A percentile compares a stretch with the other conserved stretches of the same genome.
These are phyloP conservation scores for Lathamus discolor DNA, from an alignment of 2,113 vertebrate genomes.

Conservation along the genomic window DNA sequence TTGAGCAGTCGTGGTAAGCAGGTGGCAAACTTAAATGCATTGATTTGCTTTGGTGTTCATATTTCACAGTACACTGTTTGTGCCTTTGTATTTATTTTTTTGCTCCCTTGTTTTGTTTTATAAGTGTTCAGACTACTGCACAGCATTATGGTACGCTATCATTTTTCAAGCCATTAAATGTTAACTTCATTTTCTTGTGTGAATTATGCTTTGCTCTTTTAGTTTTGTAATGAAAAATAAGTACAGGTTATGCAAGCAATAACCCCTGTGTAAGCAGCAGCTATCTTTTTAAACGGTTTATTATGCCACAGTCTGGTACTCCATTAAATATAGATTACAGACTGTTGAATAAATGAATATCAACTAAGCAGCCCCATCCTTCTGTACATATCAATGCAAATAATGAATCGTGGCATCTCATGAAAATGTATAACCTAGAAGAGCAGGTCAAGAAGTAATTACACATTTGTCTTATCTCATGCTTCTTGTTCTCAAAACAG, in stretches of 20 bases:
- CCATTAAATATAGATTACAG: conserved; percentile 87
- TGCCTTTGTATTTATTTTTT: conserved; percentile 46
- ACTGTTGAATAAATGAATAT: conserved; percentile 84
- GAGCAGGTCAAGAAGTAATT: conserved; percentile 80
- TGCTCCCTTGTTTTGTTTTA: conserved; percentile 66
- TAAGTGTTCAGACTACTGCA: conserved; percentile 57
- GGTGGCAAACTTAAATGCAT: conserved; percentile 14
- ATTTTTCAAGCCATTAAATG: conserved; percentile 80
- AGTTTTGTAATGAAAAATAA: conserved; percentile 84
- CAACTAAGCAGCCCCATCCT: conserved; percentile 74
- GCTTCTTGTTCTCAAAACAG: conserved; percentile 73
- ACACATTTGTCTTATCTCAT: conserved; percentile 80
- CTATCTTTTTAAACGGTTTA: conserved; percentile 82
- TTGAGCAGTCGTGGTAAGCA: background rate
- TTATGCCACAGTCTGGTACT: conserved; percentile 83
- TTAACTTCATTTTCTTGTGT: conserved; percentile 81
- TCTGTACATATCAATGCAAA: conserved; percentile 78
- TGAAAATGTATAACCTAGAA: conserved; percentile 77
- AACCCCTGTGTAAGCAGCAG: conserved; percentile 76
- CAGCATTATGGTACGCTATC: conserved; percentile 63
- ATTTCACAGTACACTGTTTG: conserved; percentile 43
- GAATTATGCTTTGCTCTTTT: conserved; percentile 82
- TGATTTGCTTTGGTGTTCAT: conserved; percentile 32
- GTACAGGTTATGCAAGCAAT: conserved; percentile 84
- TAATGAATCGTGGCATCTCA: conserved; percentile 78